Base-by-base conservation (phyloP, 2,797 vertebrate genomes). In the Silurus aristotelis region DNA sequence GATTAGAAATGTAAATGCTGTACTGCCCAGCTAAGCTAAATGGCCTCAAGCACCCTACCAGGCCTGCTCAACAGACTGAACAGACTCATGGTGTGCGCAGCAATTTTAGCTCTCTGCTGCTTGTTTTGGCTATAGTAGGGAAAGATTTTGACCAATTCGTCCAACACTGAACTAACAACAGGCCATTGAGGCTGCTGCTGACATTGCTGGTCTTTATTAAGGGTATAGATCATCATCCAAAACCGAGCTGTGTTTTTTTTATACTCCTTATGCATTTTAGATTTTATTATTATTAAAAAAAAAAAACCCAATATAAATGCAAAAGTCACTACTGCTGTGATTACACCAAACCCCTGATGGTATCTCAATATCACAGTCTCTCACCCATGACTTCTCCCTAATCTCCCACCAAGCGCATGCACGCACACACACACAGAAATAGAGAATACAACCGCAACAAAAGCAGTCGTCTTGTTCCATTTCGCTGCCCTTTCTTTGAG, bases 111-210 rank as follows among this genome's bases (percentile, higher is more conserved):
- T 43, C 70, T 66, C 63, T 67, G 60, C 79, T 89, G 88, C 87
- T 86, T 38, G 43, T 84, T 83, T 85, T 75, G 25, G 63, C 84
- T 85, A 77, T 82, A 55, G 83, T 27, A 2, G 87, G 83, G 78
- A 89, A 86, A 82, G 87, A 70, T 84, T 89, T 80, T 91, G 91
- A 93, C 89, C 89, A 91, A 92, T 90, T 83, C 52, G 60, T 90
- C 85, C 88, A 85, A 89, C 85, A 91, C 90, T 88, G 88, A 80
- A 87, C 88, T 93, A 93, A 93, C 91, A 91, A 92, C 91, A 87
- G 89, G 70, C 55, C 88, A 31, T 15, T 82, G 84, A 86, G 58
- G 71, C 68, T 38, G 25, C 25, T 63, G 78, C 80, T 80, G 61
- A 84, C 82, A 78, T 79, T 61, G 27, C 80, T 76, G 20, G 10